Conservation (phyloP, 2,797 vertebrate genomes). For the Artibeus jamaicensis region DNA sequence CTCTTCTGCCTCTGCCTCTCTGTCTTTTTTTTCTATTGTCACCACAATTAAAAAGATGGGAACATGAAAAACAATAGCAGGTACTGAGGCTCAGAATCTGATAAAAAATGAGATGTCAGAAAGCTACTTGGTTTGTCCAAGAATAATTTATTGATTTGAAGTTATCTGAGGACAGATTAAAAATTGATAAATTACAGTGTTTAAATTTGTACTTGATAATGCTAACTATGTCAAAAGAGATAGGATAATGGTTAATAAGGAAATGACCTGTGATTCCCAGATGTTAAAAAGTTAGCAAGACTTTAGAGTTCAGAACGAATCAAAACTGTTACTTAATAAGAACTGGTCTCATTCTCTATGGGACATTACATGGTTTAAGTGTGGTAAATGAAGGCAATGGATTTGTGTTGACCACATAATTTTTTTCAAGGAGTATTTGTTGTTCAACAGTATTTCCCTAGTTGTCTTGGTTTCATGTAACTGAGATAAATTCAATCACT, state of each 20-base stretch:
- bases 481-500: not conserved
- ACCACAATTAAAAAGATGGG: not conserved
- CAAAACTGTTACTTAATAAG: not conserved
- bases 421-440: not conserved
- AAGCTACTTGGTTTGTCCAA: not conserved
- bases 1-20: rapidly evolving
- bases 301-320: not conserved
- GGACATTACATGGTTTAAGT: not conserved
- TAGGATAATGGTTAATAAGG: not conserved
- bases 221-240: not conserved
- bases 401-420: not conserved
- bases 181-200: not conserved
- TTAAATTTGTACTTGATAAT: not conserved
- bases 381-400: not conserved
- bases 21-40: rapidly evolving
- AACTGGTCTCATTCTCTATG: not conserved
- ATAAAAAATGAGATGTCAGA: not conserved
- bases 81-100: not conserved
- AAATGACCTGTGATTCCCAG: not conserved
- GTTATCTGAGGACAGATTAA: not conserved
- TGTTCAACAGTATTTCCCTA: not conserved
- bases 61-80: not conserved
- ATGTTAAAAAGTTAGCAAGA: not conserved
- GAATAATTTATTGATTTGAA: not conserved
- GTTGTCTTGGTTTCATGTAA: not conserved